Conservation (phyloP, 2,113 vertebrate genomes). For the Alouatta palliata region DNA sequence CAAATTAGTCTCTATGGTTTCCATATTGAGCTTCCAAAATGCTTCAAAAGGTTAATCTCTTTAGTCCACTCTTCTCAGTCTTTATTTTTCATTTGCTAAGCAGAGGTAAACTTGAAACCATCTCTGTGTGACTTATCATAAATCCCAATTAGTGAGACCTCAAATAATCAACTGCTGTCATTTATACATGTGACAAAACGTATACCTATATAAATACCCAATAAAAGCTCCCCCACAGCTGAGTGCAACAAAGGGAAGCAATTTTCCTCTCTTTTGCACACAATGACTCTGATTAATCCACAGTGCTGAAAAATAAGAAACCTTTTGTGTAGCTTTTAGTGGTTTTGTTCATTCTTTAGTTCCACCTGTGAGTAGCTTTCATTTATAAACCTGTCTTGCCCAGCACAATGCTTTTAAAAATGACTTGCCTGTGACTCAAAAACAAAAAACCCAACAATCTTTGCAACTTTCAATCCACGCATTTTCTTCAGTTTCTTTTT, state of each 20-base stretch:
- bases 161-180: background rate
- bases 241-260: background rate
- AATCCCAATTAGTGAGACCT: background rate
- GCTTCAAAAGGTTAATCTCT: background rate
- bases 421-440: constrained; percentile 30
- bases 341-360: background rate
- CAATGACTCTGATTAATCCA: background rate
- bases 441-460: background rate
- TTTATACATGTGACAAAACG: background rate
- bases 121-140: background rate
- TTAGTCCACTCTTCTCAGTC: background rate
- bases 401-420: constrained; percentile 12
- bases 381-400: constrained; percentile 1
- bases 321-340: background rate
- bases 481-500: background rate
- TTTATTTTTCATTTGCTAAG: background rate
- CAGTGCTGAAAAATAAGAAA: background rate
- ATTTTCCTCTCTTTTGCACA: background rate
- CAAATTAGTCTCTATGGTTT: background rate
- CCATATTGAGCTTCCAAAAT: background rate
- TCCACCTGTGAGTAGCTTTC: background rate
- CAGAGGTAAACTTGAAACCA: background rate
- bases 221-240: background rate
- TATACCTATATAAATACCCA: background rate
- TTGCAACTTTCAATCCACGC: background rate